A percentile compares a stretch with the other conserved stretches of the same genome.
phyloP scores from a whole-genome alignment of 2,888 invertebrate species.

The Clostera curtula region DNA sequence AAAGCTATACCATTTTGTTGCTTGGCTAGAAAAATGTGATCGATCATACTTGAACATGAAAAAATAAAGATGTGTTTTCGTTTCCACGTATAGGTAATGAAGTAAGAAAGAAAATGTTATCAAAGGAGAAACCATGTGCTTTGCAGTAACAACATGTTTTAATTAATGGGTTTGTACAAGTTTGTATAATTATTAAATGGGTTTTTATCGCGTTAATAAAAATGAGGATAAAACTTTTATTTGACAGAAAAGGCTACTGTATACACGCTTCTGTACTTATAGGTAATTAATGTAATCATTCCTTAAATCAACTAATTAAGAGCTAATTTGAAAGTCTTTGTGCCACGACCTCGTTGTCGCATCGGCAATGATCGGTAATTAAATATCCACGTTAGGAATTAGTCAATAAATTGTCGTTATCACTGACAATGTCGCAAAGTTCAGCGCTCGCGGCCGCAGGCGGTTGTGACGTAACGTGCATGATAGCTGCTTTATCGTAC shows the following conservation, averaged over 20 bases:
- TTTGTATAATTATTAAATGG: background rate
- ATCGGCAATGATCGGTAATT: too few relatives aligned
- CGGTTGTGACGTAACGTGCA: slow-evolving; percentile 52
- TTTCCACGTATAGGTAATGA: too few relatives aligned
- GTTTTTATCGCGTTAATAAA: background rate
- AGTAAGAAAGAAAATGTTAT: too few relatives aligned
- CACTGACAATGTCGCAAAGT: slow-evolving; percentile 58
- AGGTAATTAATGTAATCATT: slow-evolving; percentile 14
- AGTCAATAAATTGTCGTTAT: slow-evolving; percentile 48
- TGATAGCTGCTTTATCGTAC: slow-evolving; percentile 50
- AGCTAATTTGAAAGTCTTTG: too few relatives aligned
- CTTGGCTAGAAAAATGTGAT: slow-evolving; percentile 15
- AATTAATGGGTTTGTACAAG: background rate
- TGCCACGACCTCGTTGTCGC: too few relatives aligned
- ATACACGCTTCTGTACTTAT: too few relatives aligned
- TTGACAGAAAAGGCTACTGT: too few relatives aligned
- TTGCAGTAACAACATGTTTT: background rate
- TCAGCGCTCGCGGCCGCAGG: slow-evolving; percentile 44
- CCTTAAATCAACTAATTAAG: too few relatives aligned
- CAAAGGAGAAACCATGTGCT: background rate
- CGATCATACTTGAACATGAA: too few relatives aligned
- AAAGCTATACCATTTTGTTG: slow-evolving; percentile 21
- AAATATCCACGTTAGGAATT: slow-evolving; percentile 38
- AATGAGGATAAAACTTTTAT: too few relatives aligned
- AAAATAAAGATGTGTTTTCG: too few relatives aligned